Evolutionary conservation across 1,140 invertebrate species (phyloP), one percentile per base, ranked within the genome.

Genomic region (Pomacea maculata): DNA sequence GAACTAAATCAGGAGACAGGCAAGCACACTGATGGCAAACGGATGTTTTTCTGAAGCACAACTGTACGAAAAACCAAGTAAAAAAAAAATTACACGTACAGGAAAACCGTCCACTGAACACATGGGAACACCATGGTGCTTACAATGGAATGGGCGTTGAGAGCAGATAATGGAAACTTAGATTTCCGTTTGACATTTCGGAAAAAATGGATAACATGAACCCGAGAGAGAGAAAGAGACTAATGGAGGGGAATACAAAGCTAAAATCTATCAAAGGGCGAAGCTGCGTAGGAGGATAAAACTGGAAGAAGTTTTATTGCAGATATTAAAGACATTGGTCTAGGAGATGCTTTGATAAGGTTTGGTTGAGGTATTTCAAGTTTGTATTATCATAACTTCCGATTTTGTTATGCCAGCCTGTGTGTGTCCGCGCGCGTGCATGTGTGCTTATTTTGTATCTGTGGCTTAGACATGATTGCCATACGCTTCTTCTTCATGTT

Each of bases 1-100:
- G 57, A 61, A 17, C 57, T 45, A 45, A 45, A 61, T 11, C 57
- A 9, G 52, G 75, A 77, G 75, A 77, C 57, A 77, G 63, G 25
- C 71, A 77, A 61, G 54, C 17, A 77, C 61, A 65, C 7, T n/a
- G 75, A 77, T 29, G 45, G 5, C 71, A 72, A 29, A 72, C 71
- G 34, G 71, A 72, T 29, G 4, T 17, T 34, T 45, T 8, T 29
- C 25, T 25, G 25, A 25, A 19, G 71, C 29, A 34, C 5, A 19
- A 72, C 29, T 45, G 9, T 29, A 34, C 57, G 5, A 72, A 21
- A 72, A 19, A 72, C 71, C n/a, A 45, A 10, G 34, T 72, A 45
- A 25, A 19, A 52, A 72, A 72, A 25, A 25, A 25, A 25, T n/a
- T 15, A 17, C 29, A 8, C 29, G 1, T 45, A 29, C 19, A 19